phyloP scores from a whole-genome alignment of 2,888 invertebrate species.

The Caenorhabditis wallacei region DNA sequence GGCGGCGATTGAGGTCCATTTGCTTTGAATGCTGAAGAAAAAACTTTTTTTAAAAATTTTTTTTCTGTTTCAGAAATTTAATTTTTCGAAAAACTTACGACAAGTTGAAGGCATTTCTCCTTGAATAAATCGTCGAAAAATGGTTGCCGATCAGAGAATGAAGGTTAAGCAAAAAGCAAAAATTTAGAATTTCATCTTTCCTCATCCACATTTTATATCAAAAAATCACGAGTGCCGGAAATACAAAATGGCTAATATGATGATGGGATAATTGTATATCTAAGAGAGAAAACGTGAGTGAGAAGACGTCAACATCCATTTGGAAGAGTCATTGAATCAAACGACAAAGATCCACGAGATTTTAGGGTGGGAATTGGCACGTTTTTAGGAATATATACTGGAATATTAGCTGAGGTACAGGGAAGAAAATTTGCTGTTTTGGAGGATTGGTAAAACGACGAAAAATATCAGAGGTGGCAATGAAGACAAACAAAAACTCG shows the following conservation, averaged over 20 bases:
- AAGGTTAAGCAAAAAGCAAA: neutral
- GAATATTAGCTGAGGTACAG: neutral
- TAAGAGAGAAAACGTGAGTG: conserved; percentile 11
- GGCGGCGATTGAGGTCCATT: conserved; percentile 34
- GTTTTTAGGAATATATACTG: neutral
- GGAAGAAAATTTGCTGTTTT: no score
- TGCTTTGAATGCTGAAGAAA: conserved; percentile 41
- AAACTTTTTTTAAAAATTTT: neutral
- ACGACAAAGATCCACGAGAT: conserved; percentile 20
- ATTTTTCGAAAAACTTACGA: conserved; percentile 37
- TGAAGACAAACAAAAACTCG: no score
- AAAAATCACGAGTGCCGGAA: conserved; percentile 41
- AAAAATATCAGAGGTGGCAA: no score
- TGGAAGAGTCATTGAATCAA: conserved; percentile 9
- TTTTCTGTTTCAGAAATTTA: no score
- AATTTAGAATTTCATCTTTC: neutral
- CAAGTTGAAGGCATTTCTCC: conserved; percentile 52
- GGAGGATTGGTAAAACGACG: no score
- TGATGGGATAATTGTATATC: conserved; percentile 25
- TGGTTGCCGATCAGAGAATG: neutral
- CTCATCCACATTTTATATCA: neutral
- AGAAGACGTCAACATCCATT: neutral
- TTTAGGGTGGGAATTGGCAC: neutral
- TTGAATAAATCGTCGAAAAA: conserved; percentile 19
- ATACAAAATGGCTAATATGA: conserved; percentile 36